Evolutionary conservation across 2,888 invertebrate genomes (phyloP), one percentile per base, ranked within the genome.

Genomic region (Allacma fusca): DNA sequence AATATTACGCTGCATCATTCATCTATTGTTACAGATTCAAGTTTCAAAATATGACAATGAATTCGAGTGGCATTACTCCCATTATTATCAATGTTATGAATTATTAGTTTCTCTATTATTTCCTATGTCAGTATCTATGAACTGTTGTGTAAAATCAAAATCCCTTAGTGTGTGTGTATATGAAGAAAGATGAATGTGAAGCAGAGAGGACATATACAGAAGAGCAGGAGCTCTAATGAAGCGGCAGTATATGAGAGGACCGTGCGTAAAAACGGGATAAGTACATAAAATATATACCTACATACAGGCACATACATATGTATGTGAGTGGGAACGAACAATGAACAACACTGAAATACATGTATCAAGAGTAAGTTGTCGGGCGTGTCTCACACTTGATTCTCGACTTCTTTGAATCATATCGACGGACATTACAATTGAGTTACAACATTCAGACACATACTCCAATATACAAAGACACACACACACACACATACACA

Each of bases 21-120:
- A 69, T 72, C 62, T 23, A 73, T 59, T 62, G 73, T 73, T 73
- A 23, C 1, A 43, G 59, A 64, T 24, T 62, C 73, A 13, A 62
- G 62, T 62, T 73, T 73, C 16, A 40, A 73, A 62, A 34, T 73
- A 23, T 73, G 73, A 73, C 73, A 59, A 73, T 73, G 73, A 73
- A 72, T 72, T 28, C 59, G 50, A 24, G 57, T 72, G 59, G 59
- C 72, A 72, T 72, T 72, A 72, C 59, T 72, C 29, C 72, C 40
- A 73, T 73, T 62, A 73, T 73, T 62, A 59, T 62, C 62, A 73
- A 62, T 72, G 62, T 72, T 72, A 72, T 62, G 71, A 71, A 28
- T 71, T 26, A 71, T 28, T 57, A 57, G 65, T 65, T 50, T 13
- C 28, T 19, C 65, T 29, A 65, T 65, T 65, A 65, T 26, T 65